These are phyloP conservation scores for Ellobium chinense DNA, from an alignment of 2,888 invertebrate species.

Conservation along the genomic window DNA sequence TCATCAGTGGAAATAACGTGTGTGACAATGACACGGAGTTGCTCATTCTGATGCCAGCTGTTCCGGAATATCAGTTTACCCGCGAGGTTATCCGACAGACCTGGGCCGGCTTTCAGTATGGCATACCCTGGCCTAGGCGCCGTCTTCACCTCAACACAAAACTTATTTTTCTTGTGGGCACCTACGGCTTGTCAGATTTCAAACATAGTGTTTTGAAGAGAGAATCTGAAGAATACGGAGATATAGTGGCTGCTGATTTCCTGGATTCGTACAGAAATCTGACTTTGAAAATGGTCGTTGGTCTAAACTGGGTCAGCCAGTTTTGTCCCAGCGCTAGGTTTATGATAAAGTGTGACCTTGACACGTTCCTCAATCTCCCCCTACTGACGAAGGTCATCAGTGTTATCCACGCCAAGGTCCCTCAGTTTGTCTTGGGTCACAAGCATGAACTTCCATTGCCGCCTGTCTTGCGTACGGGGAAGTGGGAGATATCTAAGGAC, in stretches of 20 bases:
- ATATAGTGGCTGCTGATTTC: slow-evolving; percentile 40
- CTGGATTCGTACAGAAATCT: slow-evolving; percentile 42
- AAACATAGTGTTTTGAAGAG: not conserved
- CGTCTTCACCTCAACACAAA: slow-evolving; percentile 39
- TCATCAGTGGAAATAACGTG: not conserved
- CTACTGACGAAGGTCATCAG: slow-evolving; percentile 21
- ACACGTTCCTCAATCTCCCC: slow-evolving; percentile 44
- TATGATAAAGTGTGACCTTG: slow-evolving; percentile 36
- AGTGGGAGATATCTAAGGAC: slow-evolving; percentile 54
- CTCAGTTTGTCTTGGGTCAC: slow-evolving; percentile 29
- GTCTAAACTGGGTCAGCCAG: slow-evolving; percentile 28
- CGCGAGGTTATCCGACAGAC: slow-evolving; percentile 58
- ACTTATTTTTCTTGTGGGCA: slow-evolving; percentile 60
- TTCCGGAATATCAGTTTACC: slow-evolving; percentile 46
- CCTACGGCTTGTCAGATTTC: not conserved
- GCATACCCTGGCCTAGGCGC: slow-evolving; percentile 54
- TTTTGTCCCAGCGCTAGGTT: slow-evolving; percentile 17
- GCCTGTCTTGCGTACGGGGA: slow-evolving; percentile 53
- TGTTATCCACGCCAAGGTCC: not conserved
- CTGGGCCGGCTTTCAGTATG: slow-evolving; percentile 52
- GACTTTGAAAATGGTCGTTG: slow-evolving; percentile 40
- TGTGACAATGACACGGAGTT: slow-evolving; percentile 37
- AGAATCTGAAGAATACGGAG: slow-evolving; percentile 11
- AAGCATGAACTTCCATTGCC: slow-evolving; percentile 50
- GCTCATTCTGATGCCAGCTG: slow-evolving; percentile 56